Evolutionary conservation across 1,140 invertebrate species (phyloP), one percentile per base, ranked within the genome.

Genomic region (Heliconius nattereri): DNA sequence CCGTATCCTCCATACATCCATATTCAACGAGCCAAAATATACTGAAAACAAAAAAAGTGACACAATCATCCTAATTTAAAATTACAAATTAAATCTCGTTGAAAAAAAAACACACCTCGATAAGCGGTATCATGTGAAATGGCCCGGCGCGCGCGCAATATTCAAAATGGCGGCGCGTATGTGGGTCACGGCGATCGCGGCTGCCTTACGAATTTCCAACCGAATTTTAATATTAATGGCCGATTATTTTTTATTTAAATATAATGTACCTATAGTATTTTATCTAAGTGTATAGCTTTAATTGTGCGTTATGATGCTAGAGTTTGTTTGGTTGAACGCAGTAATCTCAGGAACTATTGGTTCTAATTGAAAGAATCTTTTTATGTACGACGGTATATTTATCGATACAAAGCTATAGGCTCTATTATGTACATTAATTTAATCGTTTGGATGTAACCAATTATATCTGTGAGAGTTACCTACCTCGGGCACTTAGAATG

Each of bases 161-260:
- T 89, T 84, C 87, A 89, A 89, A 85, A 90, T 90, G 88, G 88
- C 88, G 80, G 87, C 66, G 60, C 45, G 71, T 78, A 90, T 83
- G 87, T 88, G 73, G 85, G 85, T 86, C 85, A 86, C 83, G 85
- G 85, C 80, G 81, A 84, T 75, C 83, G 80, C 81, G 79, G 73
- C 80, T 81, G 73, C 73, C 81, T 84, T 81, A 84, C 84, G 77
- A 79, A 85, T 85, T 83, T 85, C 76, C 75, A 79, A 79, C 73
- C 80, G 77, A 78, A 78, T 78, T 81, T 81, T 74, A 52, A 76
- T 76, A 66, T 75, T 57, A 60, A 66, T 76, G 75, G 66, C 13
- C 20, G n/a, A 76, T 76, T 66, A 23, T 13, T 66, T 26, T 54
- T 13, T 29, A 74, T 74, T 29, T 32, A 52, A 29, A 54, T 13